phyloP scores from a whole-genome alignment of 2,888 invertebrate genomes.

The Agrochola litura region DNA sequence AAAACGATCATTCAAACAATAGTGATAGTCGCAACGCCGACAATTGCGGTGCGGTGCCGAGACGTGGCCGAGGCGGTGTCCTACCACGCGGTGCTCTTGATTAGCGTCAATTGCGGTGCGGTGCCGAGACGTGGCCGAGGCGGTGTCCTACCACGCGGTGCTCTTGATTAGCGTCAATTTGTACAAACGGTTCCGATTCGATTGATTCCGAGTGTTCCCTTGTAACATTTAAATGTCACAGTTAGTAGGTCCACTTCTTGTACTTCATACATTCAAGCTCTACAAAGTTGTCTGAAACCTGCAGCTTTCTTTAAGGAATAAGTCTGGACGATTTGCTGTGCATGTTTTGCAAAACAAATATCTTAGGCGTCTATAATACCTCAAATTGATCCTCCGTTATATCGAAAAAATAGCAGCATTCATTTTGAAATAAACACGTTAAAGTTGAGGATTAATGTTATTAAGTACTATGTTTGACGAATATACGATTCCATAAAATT shows the following conservation, averaged over 20 bases:
- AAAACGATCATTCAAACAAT: constrained; percentile 38
- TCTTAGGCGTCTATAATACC: background rate
- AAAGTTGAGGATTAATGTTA: no score
- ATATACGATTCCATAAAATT: no score
- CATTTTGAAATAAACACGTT: no score
- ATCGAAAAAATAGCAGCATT: no score
- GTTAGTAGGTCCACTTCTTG: constrained; percentile 7
- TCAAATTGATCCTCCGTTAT: no score
- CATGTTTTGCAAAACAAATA: background rate
- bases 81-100: no score
- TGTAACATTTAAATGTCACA: background rate
- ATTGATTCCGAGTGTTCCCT: constrained; percentile 18
- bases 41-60: background rate
- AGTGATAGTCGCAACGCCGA: constrained; percentile 11
- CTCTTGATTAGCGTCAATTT: constrained; percentile 39
- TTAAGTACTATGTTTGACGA: no score
- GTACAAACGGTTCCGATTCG: constrained; percentile 11
- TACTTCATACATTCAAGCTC: background rate
- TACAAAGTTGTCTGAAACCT: background rate
- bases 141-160: background rate
- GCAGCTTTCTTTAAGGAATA: background rate
- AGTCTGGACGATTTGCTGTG: background rate
- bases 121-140: background rate
- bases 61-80: background rate
- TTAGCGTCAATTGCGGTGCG: no score